Evolutionary conservation across 1,140 invertebrate genomes (phyloP).

Genomic region (Dryas iulia): DNA sequence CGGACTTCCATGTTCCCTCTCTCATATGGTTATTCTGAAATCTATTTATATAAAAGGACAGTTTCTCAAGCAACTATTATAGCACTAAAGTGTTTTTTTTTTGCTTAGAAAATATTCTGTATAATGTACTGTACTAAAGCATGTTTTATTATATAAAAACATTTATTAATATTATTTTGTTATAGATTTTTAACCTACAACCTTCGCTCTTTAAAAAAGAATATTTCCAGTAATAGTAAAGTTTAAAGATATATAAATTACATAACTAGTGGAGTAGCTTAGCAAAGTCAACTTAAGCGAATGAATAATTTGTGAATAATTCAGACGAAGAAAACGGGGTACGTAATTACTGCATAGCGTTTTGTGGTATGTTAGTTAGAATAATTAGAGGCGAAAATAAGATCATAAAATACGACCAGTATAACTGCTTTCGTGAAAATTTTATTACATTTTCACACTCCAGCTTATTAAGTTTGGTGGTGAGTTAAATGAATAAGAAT

Average conservation of each 20-base stretch:
- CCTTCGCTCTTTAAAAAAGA: too few relatives aligned
- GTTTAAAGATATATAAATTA: not conserved
- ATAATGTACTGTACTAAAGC: too few relatives aligned
- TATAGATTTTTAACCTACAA: too few relatives aligned
- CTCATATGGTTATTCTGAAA: too few relatives aligned
- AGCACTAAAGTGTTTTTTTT: too few relatives aligned
- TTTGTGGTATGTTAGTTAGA: conserved; percentile 5
- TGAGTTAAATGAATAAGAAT: conserved; percentile 1
- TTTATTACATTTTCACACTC: conserved; percentile 12
- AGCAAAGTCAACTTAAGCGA: not conserved
- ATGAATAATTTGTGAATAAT: conserved; percentile 5
- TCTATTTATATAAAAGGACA: too few relatives aligned
- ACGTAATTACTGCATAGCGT: conserved; percentile 8
- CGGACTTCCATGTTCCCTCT: too few relatives aligned
- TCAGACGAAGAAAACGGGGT: conserved; percentile 1
- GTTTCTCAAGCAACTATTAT: too few relatives aligned
- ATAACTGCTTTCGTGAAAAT: conserved; percentile 2
- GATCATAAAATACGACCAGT: conserved; percentile 4
- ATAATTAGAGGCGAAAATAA: conserved; percentile 7
- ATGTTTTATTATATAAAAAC: too few relatives aligned
- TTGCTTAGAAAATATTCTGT: too few relatives aligned
- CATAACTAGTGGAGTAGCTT: not conserved
- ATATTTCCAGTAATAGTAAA: too few relatives aligned
- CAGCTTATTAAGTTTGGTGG: conserved; percentile 7
- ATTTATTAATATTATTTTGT: too few relatives aligned